Percentiles rank a stretch among this genome's conserved stretches.
These are phyloP conservation scores for Agrilus cyanescens DNA, from an alignment of 2,888 invertebrate species.

Conservation along the genomic window DNA sequence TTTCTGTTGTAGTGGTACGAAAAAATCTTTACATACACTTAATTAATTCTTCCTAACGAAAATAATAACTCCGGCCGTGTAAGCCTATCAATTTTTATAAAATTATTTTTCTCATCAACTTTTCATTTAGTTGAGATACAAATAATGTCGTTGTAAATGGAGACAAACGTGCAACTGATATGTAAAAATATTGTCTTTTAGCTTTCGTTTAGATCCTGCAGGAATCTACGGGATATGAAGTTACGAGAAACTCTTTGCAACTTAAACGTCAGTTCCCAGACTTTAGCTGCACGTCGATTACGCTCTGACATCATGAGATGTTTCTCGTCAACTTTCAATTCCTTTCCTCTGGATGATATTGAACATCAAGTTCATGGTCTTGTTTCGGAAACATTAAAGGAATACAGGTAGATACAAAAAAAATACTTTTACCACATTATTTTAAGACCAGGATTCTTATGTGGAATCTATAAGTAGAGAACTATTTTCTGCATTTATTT, in stretches of 20 bases:
- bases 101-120: no score
- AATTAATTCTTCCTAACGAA: no score
- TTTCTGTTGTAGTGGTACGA: slow-evolving; percentile 92
- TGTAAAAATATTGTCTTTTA: slow-evolving; percentile 24
- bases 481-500: no score
- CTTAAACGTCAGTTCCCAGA: slow-evolving; percentile 28
- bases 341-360: slow-evolving; percentile 56
- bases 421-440: no score
- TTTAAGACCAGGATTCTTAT: no score
- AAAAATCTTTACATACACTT: no score
- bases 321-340: slow-evolving; percentile 56
- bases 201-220: slow-evolving; percentile 64
- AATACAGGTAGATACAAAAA: slow-evolving; percentile 50
- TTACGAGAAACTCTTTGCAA: slow-evolving; percentile 55
- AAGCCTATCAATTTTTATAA: no score
- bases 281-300: slow-evolving; percentile 33
- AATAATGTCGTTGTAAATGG: no score
- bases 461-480: no score
- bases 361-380: slow-evolving; percentile 48
- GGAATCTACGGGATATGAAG: slow-evolving; percentile 59
- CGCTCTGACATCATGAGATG: slow-evolving; percentile 16
- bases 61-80: no score
- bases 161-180: no score
- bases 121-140: no score
- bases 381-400: slow-evolving; percentile 77